Base-by-base conservation (phyloP, 2,797 vertebrate genomes). In the Phoebastria nigripes region DNA sequence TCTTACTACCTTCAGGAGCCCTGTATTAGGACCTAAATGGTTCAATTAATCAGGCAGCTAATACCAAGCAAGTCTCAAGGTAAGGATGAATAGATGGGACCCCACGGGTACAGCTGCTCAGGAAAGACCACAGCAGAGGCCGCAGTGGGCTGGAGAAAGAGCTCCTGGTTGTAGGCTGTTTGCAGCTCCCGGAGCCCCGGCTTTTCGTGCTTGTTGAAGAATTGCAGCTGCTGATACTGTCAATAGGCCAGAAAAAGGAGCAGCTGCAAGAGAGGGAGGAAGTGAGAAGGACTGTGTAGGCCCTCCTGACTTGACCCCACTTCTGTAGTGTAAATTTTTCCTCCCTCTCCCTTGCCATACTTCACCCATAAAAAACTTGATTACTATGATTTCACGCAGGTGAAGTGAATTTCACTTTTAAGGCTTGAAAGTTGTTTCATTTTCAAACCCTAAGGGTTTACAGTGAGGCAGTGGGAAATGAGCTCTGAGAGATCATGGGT, bases 351-450 rank as follows among this genome's bases (percentile, higher is more conserved):
- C 31, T 63, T 91, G 39, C 49, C 13, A 20, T 73, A 61, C 20
- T 91, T 87, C 28, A 90, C 22, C 49, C 25, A 76, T 82, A 55
- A 93, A 95, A 83, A 29, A 29, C 24, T 44, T 39, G 46, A 88
- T 88, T 65, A 54, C 62, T 58, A 2, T 93, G 87, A 94, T 81
- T 94, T 90, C 63, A 79, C 63, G 62, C 42, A 89, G 77, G 69
- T 79, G 70, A 93, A 65, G 49, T 37, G 76, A 90, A 82, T 93
- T 86, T 79, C 58, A 66, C n/a, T 88, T 93, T 54, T 47, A 79
- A 81, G 35, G 37, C 42, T 69, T 66, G n/a, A 76, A 89, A 83
- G 70, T 63, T 94, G 77, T 94, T 96, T 96, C 59, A 94, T 90
- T 95, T 85, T 93, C 73, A 94, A 29, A 70, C 59, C 55, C 28